Percentiles rank a stretch among this genome's conserved stretches.
These are phyloP conservation scores for Pelodiscus sinensis DNA, from an alignment of 2,113 vertebrate genomes.

Conservation along the genomic window DNA sequence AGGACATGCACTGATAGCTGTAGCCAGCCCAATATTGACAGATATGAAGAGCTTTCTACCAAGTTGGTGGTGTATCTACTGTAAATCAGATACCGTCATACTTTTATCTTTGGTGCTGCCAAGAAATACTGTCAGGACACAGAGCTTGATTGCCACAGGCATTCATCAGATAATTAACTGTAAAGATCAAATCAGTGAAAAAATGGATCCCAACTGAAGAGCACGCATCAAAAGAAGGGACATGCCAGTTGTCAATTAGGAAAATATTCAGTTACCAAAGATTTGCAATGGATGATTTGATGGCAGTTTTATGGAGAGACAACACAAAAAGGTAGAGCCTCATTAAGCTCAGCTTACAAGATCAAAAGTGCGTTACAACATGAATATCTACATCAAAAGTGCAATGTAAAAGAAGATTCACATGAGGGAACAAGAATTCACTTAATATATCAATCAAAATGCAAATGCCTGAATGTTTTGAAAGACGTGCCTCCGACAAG, in stretches of 20 bases:
- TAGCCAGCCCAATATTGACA: not conserved
- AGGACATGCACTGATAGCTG: not conserved
- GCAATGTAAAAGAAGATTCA: not conserved
- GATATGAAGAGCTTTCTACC: not conserved
- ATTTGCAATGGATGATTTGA: not conserved
- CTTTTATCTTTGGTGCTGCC: slow-evolving; percentile 11
- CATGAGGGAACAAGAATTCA: not conserved
- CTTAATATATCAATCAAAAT: not conserved
- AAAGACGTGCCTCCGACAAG: not conserved
- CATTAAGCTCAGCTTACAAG: not conserved
- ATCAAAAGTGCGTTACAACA: not conserved
- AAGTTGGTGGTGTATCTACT: slow-evolving; percentile 2
- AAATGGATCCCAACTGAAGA: slow-evolving; percentile 39
- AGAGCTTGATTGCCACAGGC: slow-evolving; percentile 13
- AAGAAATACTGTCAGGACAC: not conserved
- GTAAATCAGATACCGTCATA: not conserved
- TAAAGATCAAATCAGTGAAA: not conserved
- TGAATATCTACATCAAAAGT: not conserved
- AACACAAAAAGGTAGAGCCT: not conserved
- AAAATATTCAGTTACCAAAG: not conserved
- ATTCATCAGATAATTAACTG: slow-evolving; percentile 33
- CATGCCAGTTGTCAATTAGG: slow-evolving; percentile 14
- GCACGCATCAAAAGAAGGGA: not conserved
- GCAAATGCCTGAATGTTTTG: not conserved
- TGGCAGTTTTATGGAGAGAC: not conserved